These are phyloP conservation scores for Cyanoderma ruficeps DNA, from an alignment of 2,113 vertebrate species.

Conservation along the genomic window DNA sequence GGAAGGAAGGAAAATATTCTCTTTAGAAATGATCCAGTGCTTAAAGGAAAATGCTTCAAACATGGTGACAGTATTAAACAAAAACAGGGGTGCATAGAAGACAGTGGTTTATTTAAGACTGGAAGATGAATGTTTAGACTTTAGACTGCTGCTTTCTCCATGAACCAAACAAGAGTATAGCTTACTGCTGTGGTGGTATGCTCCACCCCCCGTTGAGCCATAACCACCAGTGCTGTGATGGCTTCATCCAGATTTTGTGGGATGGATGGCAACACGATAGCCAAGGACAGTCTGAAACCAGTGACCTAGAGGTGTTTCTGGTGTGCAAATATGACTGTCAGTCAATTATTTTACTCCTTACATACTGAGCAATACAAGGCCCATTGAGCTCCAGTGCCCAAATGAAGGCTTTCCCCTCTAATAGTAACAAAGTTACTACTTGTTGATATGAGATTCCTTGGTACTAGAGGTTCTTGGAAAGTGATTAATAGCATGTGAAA, in stretches of 20 bases:
- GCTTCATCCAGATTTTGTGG: neutral
- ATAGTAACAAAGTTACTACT: neutral
- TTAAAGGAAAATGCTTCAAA: neutral
- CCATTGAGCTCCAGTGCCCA: too few species aligned
- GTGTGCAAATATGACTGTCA: too few species aligned
- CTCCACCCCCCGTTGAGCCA: accelerated
- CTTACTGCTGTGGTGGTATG: neutral
- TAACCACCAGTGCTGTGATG: neutral
- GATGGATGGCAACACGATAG: neutral
- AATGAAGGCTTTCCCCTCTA: neutral
- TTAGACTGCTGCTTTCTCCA: neutral
- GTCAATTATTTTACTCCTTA: neutral
- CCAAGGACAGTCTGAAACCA: neutral
- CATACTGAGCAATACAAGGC: too few species aligned
- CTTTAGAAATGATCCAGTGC: neutral
- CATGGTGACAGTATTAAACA: neutral
- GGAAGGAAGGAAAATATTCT: neutral
- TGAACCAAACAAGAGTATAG: neutral
- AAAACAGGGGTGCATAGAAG: neutral
- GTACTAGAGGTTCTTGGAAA: neutral
- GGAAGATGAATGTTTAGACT: neutral
- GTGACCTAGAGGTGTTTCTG: neutral
- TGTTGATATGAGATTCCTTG: neutral
- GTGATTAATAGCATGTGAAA: neutral
- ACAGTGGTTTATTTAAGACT: neutral